Conservation (phyloP, 1,140 invertebrate genomes). For the Planococcus citri region DNA sequence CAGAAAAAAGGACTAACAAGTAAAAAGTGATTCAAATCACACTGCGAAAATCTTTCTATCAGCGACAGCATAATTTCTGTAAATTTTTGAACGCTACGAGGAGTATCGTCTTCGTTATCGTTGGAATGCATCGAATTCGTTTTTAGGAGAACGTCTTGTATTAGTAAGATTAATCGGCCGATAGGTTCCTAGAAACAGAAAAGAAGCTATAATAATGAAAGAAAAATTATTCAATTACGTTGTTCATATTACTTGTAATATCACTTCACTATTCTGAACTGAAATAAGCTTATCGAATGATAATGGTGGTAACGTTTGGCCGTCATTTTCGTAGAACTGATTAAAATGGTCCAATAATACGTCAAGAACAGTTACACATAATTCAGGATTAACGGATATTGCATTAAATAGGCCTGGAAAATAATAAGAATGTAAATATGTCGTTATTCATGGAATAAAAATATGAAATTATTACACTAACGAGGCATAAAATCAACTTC, state of each 20-base stretch:
- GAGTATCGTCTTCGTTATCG: constrained; percentile 22
- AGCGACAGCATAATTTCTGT: constrained; percentile 26
- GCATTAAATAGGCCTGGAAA: constrained; percentile 26
- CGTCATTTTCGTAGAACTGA: constrained; percentile 27
- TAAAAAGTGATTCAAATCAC: constrained; percentile 26
- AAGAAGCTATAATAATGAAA: constrained; percentile 16
- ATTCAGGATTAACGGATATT: constrained; percentile 27
- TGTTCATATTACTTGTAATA: constrained; percentile 23
- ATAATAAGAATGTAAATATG: constrained; percentile 5
- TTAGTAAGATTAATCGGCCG: constrained; percentile 27
- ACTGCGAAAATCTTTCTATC: constrained; percentile 24
- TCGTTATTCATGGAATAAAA: neutral
- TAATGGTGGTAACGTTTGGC: constrained; percentile 27
- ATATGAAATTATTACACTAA: neutral
- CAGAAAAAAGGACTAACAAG: constrained; percentile 23
- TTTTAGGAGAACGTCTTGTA: constrained; percentile 26
- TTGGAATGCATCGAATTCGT: constrained; percentile 21
- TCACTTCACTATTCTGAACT: constrained; percentile 25
- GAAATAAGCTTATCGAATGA: constrained; percentile 25
- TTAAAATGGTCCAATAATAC: constrained; percentile 28
- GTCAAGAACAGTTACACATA: constrained; percentile 26
- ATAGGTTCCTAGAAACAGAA: constrained; percentile 27
- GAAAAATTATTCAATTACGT: neutral
- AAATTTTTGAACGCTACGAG: constrained; percentile 23
- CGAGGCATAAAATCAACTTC: constrained; percentile 5